These are phyloP conservation scores for Neostethus bicornis DNA, from an alignment of 2,797 vertebrate genomes.

Conservation along the genomic window DNA sequence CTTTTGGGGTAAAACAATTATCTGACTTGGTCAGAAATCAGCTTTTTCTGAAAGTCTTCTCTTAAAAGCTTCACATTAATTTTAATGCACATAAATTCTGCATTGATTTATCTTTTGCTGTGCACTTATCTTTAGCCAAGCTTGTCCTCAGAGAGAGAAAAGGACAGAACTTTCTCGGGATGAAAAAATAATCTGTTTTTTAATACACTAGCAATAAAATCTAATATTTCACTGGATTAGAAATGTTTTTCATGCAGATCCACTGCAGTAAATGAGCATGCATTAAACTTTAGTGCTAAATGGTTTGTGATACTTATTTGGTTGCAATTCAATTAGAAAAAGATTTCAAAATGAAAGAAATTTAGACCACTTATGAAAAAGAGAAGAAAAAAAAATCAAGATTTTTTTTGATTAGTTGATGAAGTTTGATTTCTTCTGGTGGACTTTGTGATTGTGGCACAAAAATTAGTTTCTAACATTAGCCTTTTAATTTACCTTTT, in stretches of 20 bases:
- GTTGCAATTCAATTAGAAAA: not conserved
- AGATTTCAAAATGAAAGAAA: no score
- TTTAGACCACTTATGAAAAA: no score
- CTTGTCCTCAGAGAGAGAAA: constrained; percentile 18
- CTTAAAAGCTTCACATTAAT: constrained; percentile 38
- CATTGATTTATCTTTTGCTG: constrained; percentile 35
- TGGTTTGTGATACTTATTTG: not conserved
- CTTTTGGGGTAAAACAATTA: constrained; percentile 38
- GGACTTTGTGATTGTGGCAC: constrained; percentile 9
- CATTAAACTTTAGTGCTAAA: constrained; percentile 25
- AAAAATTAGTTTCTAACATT: not conserved
- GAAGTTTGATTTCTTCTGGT: constrained; percentile 10
- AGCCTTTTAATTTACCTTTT: constrained; percentile 17
- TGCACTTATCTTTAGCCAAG: constrained; percentile 26
- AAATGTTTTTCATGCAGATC: constrained; percentile 31
- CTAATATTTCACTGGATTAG: constrained; percentile 42
- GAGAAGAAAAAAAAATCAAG: constrained; percentile 2
- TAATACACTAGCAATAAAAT: constrained; percentile 29
- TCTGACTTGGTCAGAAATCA: constrained; percentile 34
- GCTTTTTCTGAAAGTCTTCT: constrained; percentile 21
- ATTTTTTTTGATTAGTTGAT: not conserved
- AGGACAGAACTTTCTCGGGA: constrained; percentile 24
- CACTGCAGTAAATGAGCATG: constrained; percentile 24
- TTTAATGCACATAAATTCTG: constrained; percentile 33
- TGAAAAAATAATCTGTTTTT: constrained; percentile 41